Conservation (phyloP, 2,797 vertebrate genomes). For the Thalassophryne amazonica region DNA sequence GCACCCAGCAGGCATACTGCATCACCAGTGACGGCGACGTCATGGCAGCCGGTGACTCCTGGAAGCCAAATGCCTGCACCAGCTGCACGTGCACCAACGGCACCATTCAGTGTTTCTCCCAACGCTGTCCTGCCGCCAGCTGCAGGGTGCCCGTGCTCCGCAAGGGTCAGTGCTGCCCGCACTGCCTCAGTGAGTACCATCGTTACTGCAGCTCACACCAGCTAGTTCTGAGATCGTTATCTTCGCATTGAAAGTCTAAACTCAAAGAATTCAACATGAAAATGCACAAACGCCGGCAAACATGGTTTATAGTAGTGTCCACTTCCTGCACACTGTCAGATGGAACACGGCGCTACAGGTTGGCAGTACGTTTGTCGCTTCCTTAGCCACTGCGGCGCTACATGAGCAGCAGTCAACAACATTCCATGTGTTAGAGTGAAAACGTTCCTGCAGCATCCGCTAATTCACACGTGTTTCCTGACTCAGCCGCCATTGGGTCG, state of each 20-base stretch:
- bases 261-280: too few relatives aligned
- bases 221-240: too few relatives aligned
- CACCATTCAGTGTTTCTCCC: slow-evolving; percentile 82
- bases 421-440: slow-evolving; percentile 62
- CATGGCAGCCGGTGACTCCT: slow-evolving; percentile 78
- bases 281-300: too few relatives aligned
- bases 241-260: too few relatives aligned
- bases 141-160: slow-evolving; percentile 82
- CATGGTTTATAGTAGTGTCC: too few relatives aligned
- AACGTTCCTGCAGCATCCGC: slow-evolving; percentile 75
- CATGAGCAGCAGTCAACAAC: slow-evolving; percentile 50
- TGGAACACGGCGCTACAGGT: too few relatives aligned
- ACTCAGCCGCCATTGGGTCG: slow-evolving; percentile 41
- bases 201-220: too few relatives aligned
- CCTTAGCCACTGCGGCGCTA: slow-evolving; percentile 58
- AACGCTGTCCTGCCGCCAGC: slow-evolving; percentile 74
- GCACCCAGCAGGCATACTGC: slow-evolving; percentile 78
- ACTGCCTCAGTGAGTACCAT: slow-evolving; percentile 78
- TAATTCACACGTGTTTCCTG: slow-evolving; percentile 78
- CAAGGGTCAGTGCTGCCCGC: slow-evolving; percentile 85
- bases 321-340: too few relatives aligned
- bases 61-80: slow-evolving; percentile 82
- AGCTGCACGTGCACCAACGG: slow-evolving; percentile 83
- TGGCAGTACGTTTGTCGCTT: too few relatives aligned
- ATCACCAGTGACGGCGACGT: slow-evolving; percentile 77